Base-by-base conservation (phyloP, 2,113 vertebrate species). In the Hippocampus barbouri region DNA sequence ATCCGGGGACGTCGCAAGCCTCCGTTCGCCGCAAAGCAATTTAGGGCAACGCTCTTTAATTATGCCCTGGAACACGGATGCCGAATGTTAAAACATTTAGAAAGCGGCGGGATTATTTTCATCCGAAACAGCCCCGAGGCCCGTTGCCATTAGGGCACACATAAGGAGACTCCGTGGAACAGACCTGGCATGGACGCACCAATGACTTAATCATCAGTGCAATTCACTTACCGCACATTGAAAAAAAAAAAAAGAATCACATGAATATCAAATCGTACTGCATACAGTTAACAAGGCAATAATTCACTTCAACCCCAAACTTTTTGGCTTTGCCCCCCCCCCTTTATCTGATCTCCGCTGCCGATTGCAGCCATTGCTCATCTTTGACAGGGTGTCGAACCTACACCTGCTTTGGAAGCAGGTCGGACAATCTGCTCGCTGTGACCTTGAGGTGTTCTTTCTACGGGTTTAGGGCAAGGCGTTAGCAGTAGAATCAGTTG, bases 41-140 rank as follows among this genome's bases (percentile, higher is more conserved):
- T 86, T 79, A 79, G 68, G 56, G 64, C 83, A 82, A 59, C 71
- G 78, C 68, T 79, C 79, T 86, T 87, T 83, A 85, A 89, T 90
- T 86, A 89, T 85, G 78, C 27, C 76, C 62, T 78, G 81, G 69
- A 85, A 78, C 47, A 74, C 71, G 74, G 78, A 79, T 5, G 59
- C 70, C 72, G 81, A 77, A 81, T 86, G 60, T 78, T 89, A 56
- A 86, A 90, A 86, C 64, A 85, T 85, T 88, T 75, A 80, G 65
- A 69, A 79, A 78, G 83, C 66, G 21, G 68, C 56, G 63, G 72
- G 69, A 74, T 86, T 83, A 76, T 70, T 79, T 84, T 76, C 75
- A 75, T 78, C 71, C 56, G 45, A 69, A 70, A 68, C 69, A 63
- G 70, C 47, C 25, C 62, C 30, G 62, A 69, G 71, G 57, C 53